phyloP scores from a whole-genome alignment of 1,140 invertebrate genomes.

The Drosophila pseudoananassae region DNA sequence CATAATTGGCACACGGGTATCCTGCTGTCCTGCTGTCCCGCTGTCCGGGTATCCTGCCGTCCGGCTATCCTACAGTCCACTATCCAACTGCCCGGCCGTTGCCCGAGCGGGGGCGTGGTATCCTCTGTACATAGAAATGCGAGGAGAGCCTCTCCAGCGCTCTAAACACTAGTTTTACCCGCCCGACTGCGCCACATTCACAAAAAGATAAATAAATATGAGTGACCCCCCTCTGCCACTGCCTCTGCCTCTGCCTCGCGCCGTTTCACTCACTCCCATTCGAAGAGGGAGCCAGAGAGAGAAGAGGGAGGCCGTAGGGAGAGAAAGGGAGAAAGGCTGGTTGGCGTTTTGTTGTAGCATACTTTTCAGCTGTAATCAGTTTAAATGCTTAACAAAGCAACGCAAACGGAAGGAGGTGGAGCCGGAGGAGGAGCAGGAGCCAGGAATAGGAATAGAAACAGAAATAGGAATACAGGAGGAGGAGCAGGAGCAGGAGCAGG shows the following conservation, averaged over 20 bases:
- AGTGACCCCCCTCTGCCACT: slow-evolving; percentile 51
- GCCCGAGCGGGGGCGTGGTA: slow-evolving; percentile 66
- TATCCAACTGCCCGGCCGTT: neutral
- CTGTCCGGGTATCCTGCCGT: slow-evolving; percentile 3
- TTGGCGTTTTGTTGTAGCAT: slow-evolving; percentile 65
- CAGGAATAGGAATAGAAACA: neutral
- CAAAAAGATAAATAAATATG: slow-evolving; percentile 80
- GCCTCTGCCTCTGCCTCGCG: neutral
- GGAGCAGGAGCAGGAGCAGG: neutral
- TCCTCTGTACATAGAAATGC: slow-evolving; percentile 43
- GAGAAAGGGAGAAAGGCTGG: slow-evolving; percentile 15
- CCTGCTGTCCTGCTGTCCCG: neutral
- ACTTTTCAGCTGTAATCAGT: slow-evolving; percentile 81
- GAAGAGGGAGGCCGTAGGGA: neutral
- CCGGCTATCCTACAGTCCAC: slow-evolving; percentile 9
- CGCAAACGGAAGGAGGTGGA: slow-evolving; percentile 23
- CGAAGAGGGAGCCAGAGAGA: slow-evolving; percentile 5
- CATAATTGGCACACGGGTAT: slow-evolving; percentile 60
- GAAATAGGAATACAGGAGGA: neutral
- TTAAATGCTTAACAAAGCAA: slow-evolving; percentile 81
- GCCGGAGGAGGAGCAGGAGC: neutral
- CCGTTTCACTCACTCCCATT: slow-evolving; percentile 9
- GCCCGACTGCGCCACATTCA: slow-evolving; percentile 64
- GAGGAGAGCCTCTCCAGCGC: slow-evolving; percentile 4
- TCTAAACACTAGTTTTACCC: slow-evolving; percentile 57